Evolutionary conservation across 2,113 vertebrate genomes (phyloP), one percentile per base, ranked within the genome.

Genomic region (Xiphophorus couchianus): DNA sequence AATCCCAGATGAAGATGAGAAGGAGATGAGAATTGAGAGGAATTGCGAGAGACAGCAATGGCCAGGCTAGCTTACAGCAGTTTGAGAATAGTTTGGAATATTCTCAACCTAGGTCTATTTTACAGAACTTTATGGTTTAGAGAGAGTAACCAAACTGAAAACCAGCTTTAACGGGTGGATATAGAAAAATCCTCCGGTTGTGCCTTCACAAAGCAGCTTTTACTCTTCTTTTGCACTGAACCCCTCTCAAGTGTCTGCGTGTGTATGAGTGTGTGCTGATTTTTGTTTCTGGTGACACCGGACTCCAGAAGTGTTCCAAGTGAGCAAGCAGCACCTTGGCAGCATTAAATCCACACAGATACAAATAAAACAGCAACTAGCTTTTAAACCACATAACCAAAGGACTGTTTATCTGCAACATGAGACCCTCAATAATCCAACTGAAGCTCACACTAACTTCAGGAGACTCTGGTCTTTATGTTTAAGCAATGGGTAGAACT

Each of bases 401-500:
- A 22, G 39, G 30, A 3, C 15, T 37, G 3, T 37, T 30, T 0
- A 39, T 39, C 44, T 33, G 29, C n/a, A 4, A 35, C 15, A 44
- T 64, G 27, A 64, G 61, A 75, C 6, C 7, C 44, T 33, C 12
- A 35, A 2, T 28, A 71, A 71, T 44, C 31, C 27, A 11, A 0
- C 15, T 51, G 27, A 44, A 70, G 37, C 62, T 71, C 33, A 35
- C 73, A 61, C 15, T 9, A 25, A 25, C 42, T 74, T 27, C 15
- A 77, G 29, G 3, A 22, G 48, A 62, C 39, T 13, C 48, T 15
- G 44, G 0, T 3, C 60, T 22, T 17, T 1, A 39, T 31, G n/a
- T 29, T 48, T 25, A 54, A 14, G 17, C 74, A 62, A 35, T 37
- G 51, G 27, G n/a, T 31, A 60, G 64, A 79, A 77, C 77, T 2